Percentiles rank a stretch among this genome's conserved stretches.
Evolutionary conservation across 1,140 invertebrate genomes (phyloP).

Genomic region (Sipha flava): DNA sequence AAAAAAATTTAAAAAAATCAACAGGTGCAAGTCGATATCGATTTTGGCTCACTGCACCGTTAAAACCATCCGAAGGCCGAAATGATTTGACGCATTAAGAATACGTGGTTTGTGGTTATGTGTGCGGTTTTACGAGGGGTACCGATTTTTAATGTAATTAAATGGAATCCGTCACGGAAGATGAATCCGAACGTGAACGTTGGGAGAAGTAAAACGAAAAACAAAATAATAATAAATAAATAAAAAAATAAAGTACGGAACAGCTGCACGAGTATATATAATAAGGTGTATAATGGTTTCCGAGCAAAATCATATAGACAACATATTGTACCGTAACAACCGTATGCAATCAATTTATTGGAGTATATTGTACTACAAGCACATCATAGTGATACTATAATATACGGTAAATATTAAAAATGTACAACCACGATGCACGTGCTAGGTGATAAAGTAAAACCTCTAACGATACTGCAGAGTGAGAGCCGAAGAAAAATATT

Average conservation of each 20-base stretch:
- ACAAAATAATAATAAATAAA: neutral
- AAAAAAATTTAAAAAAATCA: neutral
- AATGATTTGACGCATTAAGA: neutral
- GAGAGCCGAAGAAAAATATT: too few species aligned
- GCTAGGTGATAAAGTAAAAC: too few species aligned
- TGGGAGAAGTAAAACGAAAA: neutral
- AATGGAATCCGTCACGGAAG: neutral
- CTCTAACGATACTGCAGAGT: too few species aligned
- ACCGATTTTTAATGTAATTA: neutral
- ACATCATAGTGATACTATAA: too few species aligned
- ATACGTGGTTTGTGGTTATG: neutral
- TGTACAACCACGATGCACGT: too few species aligned
- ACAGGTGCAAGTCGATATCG: neutral
- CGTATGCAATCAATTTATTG: too few species aligned
- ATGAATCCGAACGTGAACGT: neutral
- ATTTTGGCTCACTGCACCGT: neutral
- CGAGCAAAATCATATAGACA: too few species aligned
- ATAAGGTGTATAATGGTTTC: neutral
- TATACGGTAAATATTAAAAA: too few species aligned
- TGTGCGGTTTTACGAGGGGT: neutral
- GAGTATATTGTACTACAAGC: too few species aligned
- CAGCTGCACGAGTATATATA: neutral
- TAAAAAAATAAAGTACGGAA: neutral
- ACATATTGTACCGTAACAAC: too few species aligned
- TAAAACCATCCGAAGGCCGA: neutral